A percentile compares a stretch with the other conserved stretches of the same genome.
phyloP scores from a whole-genome alignment of 2,888 invertebrate species.

The Drosophila villosipedis region DNA sequence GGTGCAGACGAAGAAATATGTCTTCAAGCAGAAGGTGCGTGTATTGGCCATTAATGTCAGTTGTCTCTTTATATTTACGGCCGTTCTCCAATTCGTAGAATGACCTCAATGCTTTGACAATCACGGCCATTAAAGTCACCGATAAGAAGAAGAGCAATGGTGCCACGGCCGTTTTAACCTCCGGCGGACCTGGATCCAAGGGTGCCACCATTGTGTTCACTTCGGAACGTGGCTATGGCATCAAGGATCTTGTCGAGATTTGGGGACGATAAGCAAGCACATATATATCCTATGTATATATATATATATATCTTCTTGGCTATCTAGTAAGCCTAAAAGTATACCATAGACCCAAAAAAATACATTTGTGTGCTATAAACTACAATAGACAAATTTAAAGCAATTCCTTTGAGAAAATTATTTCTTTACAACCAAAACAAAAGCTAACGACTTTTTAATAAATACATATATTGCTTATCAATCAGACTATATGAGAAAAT shows the following conservation, averaged over 20 bases:
- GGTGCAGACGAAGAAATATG: constrained; percentile 60
- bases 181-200: constrained; percentile 85
- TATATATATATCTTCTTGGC: background rate
- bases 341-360: constrained; percentile 13
- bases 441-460: too few species aligned
- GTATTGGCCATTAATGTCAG: constrained; percentile 1
- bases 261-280: constrained; percentile 58
- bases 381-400: background rate
- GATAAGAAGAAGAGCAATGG: constrained; percentile 76
- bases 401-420: background rate
- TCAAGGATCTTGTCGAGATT: constrained; percentile 81
- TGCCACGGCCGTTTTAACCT: constrained; percentile 82
- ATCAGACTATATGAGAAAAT: background rate
- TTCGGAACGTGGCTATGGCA: constrained; percentile 84
- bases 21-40: constrained; percentile 73
- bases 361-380: constrained; percentile 3
- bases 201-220: constrained; percentile 85
- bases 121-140: constrained; percentile 67
- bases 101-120: constrained; percentile 64
- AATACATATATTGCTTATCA: background rate
- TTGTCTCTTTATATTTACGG: background rate
- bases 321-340: constrained; percentile 35
- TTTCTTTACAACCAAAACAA: background rate
- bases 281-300: background rate
- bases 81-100: constrained; percentile 35